A percentile compares a stretch with the other conserved stretches of the same genome.
Conservation (phyloP, 2,113 vertebrate genomes). For the Muscicapa adusta region DNA sequence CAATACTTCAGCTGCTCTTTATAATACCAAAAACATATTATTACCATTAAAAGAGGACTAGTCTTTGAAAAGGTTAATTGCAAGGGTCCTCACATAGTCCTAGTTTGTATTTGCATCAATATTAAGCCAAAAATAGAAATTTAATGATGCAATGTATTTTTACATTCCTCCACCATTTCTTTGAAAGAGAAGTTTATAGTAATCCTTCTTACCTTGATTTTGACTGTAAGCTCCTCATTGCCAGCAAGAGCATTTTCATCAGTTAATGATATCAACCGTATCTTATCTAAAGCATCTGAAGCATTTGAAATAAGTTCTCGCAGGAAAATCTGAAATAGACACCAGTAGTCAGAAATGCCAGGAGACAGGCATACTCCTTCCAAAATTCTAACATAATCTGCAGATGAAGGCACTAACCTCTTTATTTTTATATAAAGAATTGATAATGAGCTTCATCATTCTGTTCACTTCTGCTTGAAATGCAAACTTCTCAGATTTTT, state of each 20-base stretch:
- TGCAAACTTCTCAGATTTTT: slow-evolving; percentile 94
- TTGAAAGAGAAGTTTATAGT: rapidly evolving
- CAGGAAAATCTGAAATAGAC: slow-evolving; percentile 84
- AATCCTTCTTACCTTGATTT: slow-evolving; percentile 84
- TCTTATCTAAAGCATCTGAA: slow-evolving; percentile 92
- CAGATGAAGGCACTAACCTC: slow-evolving; percentile 78
- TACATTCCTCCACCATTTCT: not conserved
- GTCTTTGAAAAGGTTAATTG: not conserved
- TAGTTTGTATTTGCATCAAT: not conserved
- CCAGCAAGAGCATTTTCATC: slow-evolving; percentile 82
- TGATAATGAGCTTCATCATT: slow-evolving; percentile 99
- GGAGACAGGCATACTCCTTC: not conserved
- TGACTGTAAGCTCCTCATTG: slow-evolving; percentile 90
- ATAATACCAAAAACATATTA: not conserved
- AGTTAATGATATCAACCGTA: slow-evolving; percentile 87
- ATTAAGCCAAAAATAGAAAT: not conserved
- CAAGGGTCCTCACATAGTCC: not conserved
- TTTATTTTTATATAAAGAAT: slow-evolving; percentile 98
- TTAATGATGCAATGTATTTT: not conserved
- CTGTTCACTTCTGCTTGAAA: slow-evolving; percentile 98
- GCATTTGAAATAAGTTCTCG: slow-evolving; percentile 94
- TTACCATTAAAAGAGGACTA: rapidly evolving
- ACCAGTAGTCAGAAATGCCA: not conserved
- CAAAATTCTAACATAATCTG: not conserved
- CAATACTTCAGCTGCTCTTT: not conserved